Evolutionary conservation across 2,888 invertebrate species (phyloP).

Genomic region (Leptopterna dolabrata): DNA sequence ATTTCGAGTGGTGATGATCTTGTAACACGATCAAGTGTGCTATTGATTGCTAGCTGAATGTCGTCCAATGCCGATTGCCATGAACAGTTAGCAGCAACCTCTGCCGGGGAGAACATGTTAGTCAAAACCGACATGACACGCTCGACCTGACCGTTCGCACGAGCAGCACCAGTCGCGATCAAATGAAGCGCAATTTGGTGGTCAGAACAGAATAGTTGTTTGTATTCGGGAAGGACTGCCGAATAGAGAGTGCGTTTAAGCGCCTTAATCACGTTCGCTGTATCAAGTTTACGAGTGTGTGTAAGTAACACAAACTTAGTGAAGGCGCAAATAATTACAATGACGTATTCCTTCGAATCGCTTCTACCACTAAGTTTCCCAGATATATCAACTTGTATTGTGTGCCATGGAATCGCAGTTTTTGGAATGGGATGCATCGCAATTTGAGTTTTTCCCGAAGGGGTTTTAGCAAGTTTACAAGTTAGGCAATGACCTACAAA

Average conservation of each 20-base stretch:
- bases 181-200: constrained; percentile 60
- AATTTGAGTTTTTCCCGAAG: constrained; percentile 28
- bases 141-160: constrained; percentile 62
- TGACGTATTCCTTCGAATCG: constrained; percentile 26
- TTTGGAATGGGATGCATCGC: constrained; percentile 57
- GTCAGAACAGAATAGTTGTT: constrained; percentile 55
- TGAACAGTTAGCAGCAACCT: constrained; percentile 10
- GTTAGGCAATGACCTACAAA: not conserved
- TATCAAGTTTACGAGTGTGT: constrained; percentile 63
- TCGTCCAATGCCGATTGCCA: not conserved
- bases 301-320: not conserved
- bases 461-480: constrained; percentile 20
- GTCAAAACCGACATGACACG: constrained; percentile 32
- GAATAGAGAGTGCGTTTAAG: constrained; percentile 58
- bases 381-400: constrained; percentile 26
- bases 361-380: constrained; percentile 18
- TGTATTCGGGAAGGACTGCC: constrained; percentile 56
- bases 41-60: constrained; percentile 22
- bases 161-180: constrained; percentile 62
- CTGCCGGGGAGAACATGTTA: constrained; percentile 31
- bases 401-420: not conserved
- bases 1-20: not conserved
- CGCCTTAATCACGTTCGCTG: constrained; percentile 57
- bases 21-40: not conserved
- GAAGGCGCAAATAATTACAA: not conserved